Evolutionary conservation across 2,797 vertebrate species (phyloP).

Genomic region (Falco berigora): DNA sequence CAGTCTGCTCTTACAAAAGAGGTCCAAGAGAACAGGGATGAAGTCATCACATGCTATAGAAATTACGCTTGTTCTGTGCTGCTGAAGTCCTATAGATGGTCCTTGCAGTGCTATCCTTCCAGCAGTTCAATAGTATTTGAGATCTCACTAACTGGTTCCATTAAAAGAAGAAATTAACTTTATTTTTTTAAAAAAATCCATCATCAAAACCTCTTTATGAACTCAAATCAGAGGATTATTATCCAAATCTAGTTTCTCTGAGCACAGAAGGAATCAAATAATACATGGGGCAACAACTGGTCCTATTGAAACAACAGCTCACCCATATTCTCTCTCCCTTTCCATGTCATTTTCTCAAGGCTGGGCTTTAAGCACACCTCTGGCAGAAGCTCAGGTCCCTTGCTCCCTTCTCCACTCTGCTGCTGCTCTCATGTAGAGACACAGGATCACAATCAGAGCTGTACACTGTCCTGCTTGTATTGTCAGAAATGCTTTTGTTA

Average conservation of each 20-base stretch:
- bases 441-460: not conserved
- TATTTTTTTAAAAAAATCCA: not conserved
- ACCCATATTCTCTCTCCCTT: not conserved
- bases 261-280: not conserved
- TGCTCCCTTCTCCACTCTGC: not conserved
- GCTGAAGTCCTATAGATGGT: not conserved
- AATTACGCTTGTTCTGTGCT: not conserved
- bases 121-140: not conserved
- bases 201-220: not conserved
- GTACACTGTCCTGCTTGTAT: not conserved
- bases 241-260: not conserved
- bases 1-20: not conserved
- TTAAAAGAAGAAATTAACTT: not conserved
- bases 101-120: not conserved
- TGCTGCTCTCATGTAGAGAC: not conserved
- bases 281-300: not conserved
- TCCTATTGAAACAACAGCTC: not conserved
- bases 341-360: not conserved
- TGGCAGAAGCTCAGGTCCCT: not conserved
- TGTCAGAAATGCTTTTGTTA: not conserved
- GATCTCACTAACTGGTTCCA: not conserved
- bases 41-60: accelerated
- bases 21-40: not conserved
- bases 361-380: not conserved
- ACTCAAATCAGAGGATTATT: not conserved